Percentiles rank a stretch among this genome's conserved stretches.
phyloP scores from a whole-genome alignment of 2,888 invertebrate genomes.

The Thereva nobilitata region DNA sequence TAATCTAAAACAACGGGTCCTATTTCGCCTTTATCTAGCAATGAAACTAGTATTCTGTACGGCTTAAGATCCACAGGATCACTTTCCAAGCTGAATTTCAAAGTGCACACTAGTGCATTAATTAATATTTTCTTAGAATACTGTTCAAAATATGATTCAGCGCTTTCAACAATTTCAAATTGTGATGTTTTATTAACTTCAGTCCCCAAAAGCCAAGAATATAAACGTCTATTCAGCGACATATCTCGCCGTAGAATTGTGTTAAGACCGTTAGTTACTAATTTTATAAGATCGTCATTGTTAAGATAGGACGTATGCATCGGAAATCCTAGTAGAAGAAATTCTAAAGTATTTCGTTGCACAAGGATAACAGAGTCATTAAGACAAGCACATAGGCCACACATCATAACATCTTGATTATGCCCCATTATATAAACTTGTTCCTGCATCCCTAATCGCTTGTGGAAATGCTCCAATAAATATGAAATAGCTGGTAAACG shows the following conservation, averaged over 20 bases:
- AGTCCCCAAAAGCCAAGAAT: slow-evolving; percentile 80
- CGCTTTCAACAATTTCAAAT: slow-evolving; percentile 53
- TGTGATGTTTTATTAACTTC: slow-evolving; percentile 63
- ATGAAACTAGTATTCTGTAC: slow-evolving; percentile 78
- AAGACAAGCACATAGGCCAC: slow-evolving; percentile 76
- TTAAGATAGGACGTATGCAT: slow-evolving; percentile 76
- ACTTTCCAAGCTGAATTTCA: slow-evolving; percentile 63
- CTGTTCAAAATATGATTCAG: slow-evolving; percentile 65
- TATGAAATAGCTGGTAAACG: slow-evolving; percentile 82
- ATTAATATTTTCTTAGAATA: slow-evolving; percentile 71
- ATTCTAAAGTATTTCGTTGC: slow-evolving; percentile 82
- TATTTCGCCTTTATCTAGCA: slow-evolving; percentile 86
- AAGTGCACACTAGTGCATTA: slow-evolving; percentile 66
- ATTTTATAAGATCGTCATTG: slow-evolving; percentile 69
- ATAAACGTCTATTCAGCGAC: slow-evolving; percentile 83
- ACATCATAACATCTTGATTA: slow-evolving; percentile 80
- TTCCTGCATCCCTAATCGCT: slow-evolving; percentile 76
- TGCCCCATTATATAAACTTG: slow-evolving; percentile 83
- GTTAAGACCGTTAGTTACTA: slow-evolving; percentile 73
- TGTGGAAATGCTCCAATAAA: slow-evolving; percentile 78
- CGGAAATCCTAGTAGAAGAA: slow-evolving; percentile 80
- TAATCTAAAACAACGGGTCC: slow-evolving; percentile 77
- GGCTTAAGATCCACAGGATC: slow-evolving; percentile 67
- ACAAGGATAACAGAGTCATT: slow-evolving; percentile 81
- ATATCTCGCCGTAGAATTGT: slow-evolving; percentile 83